Conservation (phyloP, 2,888 invertebrate genomes). For the Laspeyria flexula region DNA sequence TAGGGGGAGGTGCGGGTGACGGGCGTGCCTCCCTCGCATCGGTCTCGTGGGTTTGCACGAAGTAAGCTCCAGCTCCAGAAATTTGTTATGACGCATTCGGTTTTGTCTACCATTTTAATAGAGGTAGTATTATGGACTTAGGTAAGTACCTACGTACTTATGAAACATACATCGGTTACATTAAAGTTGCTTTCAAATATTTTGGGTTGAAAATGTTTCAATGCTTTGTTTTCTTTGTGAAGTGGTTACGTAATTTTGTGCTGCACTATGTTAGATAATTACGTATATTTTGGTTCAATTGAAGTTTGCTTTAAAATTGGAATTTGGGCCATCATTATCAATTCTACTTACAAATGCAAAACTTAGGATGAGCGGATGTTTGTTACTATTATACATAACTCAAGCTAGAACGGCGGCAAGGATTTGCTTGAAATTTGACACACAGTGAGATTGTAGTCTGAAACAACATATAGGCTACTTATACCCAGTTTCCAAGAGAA, state of each 20-base stretch:
- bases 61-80: constrained; percentile 79
- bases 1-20: constrained; percentile 56
- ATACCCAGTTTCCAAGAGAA: too few species aligned
- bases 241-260: neutral
- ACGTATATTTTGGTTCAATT: too few species aligned
- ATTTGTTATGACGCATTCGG: constrained; percentile 83
- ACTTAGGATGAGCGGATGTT: too few species aligned
- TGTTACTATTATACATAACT: too few species aligned
- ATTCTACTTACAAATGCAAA: too few species aligned
- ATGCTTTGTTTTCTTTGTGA: neutral
- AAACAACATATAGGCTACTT: too few species aligned
- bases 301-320: too few species aligned
- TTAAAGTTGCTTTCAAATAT: neutral
- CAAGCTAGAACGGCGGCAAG: too few species aligned
- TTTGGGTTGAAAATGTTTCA: neutral
- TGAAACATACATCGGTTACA: neutral
- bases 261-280: neutral
- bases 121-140: constrained; percentile 17
- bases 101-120: constrained; percentile 61
- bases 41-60: constrained; percentile 73
- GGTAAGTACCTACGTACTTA: constrained; percentile 8
- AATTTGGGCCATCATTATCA: too few species aligned
- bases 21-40: constrained; percentile 44
- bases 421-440: too few species aligned
- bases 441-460: too few species aligned